A percentile compares a stretch with the other conserved stretches of the same genome.
These are phyloP conservation scores for Xestia c-nigrum DNA, from an alignment of 2,888 invertebrate species.

Conservation along the genomic window DNA sequence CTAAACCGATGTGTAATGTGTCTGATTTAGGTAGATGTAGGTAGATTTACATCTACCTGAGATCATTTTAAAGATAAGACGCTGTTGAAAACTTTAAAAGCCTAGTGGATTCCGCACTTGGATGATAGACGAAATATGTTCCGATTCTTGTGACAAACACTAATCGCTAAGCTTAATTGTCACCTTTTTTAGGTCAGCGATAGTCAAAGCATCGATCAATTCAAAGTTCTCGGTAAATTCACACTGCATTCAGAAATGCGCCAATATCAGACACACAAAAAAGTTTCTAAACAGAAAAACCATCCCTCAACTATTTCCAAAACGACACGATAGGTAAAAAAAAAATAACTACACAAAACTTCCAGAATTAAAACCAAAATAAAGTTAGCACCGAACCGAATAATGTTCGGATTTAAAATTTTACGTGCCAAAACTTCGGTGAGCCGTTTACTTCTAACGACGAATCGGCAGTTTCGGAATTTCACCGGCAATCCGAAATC, in stretches of 20 bases:
- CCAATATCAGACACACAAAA: conserved; percentile 19
- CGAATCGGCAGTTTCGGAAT: conserved; percentile 86
- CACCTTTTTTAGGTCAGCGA: background rate
- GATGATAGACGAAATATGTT: background rate
- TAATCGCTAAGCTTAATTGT: too few relatives aligned
- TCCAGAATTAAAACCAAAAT: conserved; percentile 65
- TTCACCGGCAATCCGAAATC: conserved; percentile 88
- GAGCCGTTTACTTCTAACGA: conserved; percentile 84
- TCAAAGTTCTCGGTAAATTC: background rate
- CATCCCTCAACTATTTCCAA: conserved; percentile 30
- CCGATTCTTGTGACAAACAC: background rate
- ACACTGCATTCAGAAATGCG: conserved; percentile 28
- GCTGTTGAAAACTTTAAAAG: background rate
- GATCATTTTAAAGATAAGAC: background rate
- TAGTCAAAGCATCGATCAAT: background rate
- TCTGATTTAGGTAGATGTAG: too few relatives aligned
- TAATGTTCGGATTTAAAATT: conserved; percentile 82
- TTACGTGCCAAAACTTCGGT: conserved; percentile 82
- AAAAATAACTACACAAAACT: conserved; percentile 47
- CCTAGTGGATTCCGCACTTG: background rate
- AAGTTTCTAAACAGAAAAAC: conserved; percentile 24
- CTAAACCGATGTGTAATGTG: too few relatives aligned
- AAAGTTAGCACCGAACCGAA: conserved; percentile 76
- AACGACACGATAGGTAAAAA: conserved; percentile 27
- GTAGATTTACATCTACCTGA: too few relatives aligned